Percentiles rank a stretch among this genome's conserved stretches.
phyloP scores from a whole-genome alignment of 1,140 invertebrate genomes.

The Grapholita molesta region DNA sequence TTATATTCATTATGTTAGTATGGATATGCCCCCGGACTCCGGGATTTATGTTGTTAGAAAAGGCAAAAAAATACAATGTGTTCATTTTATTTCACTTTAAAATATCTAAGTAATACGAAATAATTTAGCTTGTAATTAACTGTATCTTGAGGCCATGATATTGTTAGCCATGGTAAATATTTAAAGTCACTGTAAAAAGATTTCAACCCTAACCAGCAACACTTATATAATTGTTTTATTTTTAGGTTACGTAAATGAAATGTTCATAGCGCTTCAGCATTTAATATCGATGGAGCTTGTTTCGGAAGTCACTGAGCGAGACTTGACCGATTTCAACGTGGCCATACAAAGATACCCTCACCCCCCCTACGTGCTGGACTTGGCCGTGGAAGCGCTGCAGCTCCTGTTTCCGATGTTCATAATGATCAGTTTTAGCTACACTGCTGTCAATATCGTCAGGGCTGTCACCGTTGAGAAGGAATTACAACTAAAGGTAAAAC shows the following conservation, averaged over 20 bases:
- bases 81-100: no score
- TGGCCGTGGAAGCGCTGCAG: constrained; percentile 81
- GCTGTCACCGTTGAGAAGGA: constrained; percentile 81
- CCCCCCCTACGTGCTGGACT: constrained; percentile 85
- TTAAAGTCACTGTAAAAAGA: no score
- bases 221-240: background rate
- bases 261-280: constrained; percentile 84
- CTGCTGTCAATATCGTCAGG: constrained; percentile 88
- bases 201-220: no score
- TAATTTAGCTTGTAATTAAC: no score
- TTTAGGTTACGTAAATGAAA: constrained; percentile 83
- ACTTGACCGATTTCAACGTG: constrained; percentile 46
- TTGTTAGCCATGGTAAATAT: no score
- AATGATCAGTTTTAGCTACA: constrained; percentile 87
- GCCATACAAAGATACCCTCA: constrained; percentile 86
- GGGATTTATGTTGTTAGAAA: no score
- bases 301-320: constrained; percentile 64
- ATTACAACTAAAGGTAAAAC: constrained; percentile 80
- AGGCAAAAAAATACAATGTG: no score
- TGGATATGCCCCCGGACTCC: no score
- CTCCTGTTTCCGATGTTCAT: constrained; percentile 86
- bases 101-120: no score
- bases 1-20: no score
- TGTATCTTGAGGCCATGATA: no score
- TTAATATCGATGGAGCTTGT: constrained; percentile 80